Conservation (phyloP, 2,113 vertebrate genomes). For the Uria aalge region DNA sequence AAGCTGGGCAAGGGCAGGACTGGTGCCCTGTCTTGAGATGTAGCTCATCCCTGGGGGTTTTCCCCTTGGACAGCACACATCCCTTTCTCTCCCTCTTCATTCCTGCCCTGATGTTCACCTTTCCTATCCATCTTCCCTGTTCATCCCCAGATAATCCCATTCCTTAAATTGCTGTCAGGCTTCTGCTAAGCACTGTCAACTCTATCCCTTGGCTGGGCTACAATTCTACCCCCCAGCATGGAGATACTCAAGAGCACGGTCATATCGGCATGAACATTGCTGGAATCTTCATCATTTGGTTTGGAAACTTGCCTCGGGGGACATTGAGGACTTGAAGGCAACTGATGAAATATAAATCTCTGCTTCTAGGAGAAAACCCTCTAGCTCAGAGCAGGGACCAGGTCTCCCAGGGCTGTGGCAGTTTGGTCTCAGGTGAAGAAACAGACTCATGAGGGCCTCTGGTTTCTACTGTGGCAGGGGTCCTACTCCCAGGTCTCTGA, state of each 20-base stretch:
- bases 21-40: accelerated
- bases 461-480: background rate
- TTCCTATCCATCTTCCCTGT: background rate
- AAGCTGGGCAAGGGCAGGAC: background rate
- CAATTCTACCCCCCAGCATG: background rate
- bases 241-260: background rate
- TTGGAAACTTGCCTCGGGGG: background rate
- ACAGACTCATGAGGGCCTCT: background rate
- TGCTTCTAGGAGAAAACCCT: background rate
- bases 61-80: background rate
- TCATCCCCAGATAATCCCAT: constrained; percentile 1
- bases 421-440: background rate
- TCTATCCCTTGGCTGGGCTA: background rate
- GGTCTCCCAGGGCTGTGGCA: background rate
- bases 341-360: background rate
- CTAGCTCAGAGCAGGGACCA: background rate
- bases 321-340: background rate
- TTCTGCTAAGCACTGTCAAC: background rate
- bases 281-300: background rate
- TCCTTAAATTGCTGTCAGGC: constrained; percentile 1
- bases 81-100: background rate
- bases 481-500: background rate
- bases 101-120: background rate
- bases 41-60: background rate
- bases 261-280: background rate